Evolutionary conservation across 1,140 invertebrate species (phyloP), one percentile per base, ranked within the genome.

Genomic region (Drosophila bocki): DNA sequence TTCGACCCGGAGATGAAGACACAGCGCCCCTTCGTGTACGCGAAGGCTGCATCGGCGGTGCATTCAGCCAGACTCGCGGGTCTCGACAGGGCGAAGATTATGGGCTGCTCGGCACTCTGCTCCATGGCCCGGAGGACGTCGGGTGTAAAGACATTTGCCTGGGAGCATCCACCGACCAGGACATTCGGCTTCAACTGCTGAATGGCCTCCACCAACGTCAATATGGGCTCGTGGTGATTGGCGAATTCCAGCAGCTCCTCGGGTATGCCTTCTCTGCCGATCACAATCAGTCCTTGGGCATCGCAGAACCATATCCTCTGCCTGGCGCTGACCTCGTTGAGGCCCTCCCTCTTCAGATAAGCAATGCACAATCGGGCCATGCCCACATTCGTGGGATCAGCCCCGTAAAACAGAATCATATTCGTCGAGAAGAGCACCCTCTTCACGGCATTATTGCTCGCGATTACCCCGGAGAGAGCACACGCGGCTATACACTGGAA

Each of bases 61-160:
- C 98, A 99, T 93, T 99, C 98, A 1, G 98, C 97, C 93, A 98
- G 97, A 81, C 95, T 95, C 1, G 97, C 98, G 39, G 98, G 98
- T 93, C 99, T 99, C 80, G 98, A 99, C 6, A 99, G 93, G 33
- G 98, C 98, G 93, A 99, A 99, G 60, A 99, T 98, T 6, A 92
- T 81, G 95, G 65, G 98, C 96, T 96, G 97, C 4, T 70, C 39
- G 5, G 81, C 68, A 37, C 62, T 72, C 32, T 75, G 60, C 29
- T 86, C 97, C 98, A 99, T 99, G 79, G 95, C 94, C 70, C 95
- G 93, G 7, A 99, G 93, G 80, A 99, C 97, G 59, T 96, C 95
- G 22, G 95, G 93, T 0, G 96, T 98, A 92, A 99, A 99, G 11
- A 97, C 97, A 51, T 97, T 96, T 2, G 95, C 95, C 64, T 97